phyloP scores from a whole-genome alignment of 1,140 invertebrate species.

The Neelides sp. region DNA sequence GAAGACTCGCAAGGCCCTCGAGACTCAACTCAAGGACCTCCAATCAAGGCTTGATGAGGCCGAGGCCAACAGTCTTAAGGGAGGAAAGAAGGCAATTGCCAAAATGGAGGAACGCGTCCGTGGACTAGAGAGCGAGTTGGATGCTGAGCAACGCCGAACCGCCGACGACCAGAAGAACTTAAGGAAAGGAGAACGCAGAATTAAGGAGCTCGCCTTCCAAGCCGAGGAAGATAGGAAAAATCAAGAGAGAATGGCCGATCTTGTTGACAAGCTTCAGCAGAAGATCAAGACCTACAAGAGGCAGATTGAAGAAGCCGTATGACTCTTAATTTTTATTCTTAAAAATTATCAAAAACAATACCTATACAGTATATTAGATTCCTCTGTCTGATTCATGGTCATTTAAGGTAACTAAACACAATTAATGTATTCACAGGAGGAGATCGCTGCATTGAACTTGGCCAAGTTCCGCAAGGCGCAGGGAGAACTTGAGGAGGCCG shows the following conservation, averaged over 20 bases:
- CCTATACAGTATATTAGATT: too few relatives aligned
- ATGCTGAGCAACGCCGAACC: slow-evolving; percentile 93
- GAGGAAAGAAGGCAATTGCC: slow-evolving; percentile 92
- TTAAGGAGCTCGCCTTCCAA: slow-evolving; percentile 90
- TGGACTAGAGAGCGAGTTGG: slow-evolving; percentile 91
- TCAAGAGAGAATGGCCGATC: slow-evolving; percentile 92
- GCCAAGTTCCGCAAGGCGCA: slow-evolving; percentile 52
- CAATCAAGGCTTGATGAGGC: slow-evolving; percentile 47
- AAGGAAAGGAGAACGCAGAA: slow-evolving; percentile 84
- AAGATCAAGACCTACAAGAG: slow-evolving; percentile 99
- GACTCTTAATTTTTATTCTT: slow-evolving; percentile 30
- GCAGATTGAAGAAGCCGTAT: slow-evolving; percentile 89
- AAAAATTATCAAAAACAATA: too few relatives aligned
- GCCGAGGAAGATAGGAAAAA: slow-evolving; percentile 94
- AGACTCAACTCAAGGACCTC: slow-evolving; percentile 5
- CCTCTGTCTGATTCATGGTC: too few relatives aligned
- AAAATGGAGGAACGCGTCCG: slow-evolving; percentile 90
- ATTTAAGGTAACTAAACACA: too few relatives aligned
- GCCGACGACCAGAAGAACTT: slow-evolving; percentile 91
- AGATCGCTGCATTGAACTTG: slow-evolving; percentile 28
- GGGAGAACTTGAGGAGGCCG: slow-evolving; percentile 50
- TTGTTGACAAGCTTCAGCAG: slow-evolving; percentile 95
- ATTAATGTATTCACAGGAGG: slow-evolving; percentile 38
- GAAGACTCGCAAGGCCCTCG: slow-evolving; percentile 6
- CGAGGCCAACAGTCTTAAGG: slow-evolving; percentile 90